A percentile compares a stretch with the other conserved stretches of the same genome.
Evolutionary conservation across 2,888 invertebrate species (phyloP).

Genomic region (Priocnemis perturbator): DNA sequence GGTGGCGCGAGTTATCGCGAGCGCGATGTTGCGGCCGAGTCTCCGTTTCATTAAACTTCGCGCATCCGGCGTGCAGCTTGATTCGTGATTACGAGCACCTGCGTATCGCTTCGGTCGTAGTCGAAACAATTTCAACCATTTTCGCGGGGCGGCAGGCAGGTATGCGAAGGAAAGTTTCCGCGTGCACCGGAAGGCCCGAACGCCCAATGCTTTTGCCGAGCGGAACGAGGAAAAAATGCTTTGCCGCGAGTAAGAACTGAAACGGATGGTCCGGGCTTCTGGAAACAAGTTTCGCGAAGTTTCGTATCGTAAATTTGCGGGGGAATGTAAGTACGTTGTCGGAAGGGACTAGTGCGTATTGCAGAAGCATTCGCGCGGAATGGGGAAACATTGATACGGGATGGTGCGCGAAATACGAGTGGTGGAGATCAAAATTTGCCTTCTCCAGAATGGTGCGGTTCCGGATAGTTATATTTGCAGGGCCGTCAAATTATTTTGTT

Average conservation of each 20-base stretch:
- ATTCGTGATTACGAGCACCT: background rate
- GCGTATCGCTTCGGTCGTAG: background rate
- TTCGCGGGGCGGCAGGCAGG: background rate
- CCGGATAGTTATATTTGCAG: too few relatives aligned
- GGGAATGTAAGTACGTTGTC: too few relatives aligned
- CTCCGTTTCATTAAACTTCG: conserved; percentile 2
- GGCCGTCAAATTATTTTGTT: too few relatives aligned
- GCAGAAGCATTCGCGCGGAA: too few relatives aligned
- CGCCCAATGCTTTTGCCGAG: background rate
- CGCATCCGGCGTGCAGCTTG: background rate
- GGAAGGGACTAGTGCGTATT: too few relatives aligned
- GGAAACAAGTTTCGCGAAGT: too few relatives aligned
- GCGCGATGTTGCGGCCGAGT: background rate
- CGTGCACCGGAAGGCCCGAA: background rate
- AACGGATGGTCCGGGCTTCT: too few relatives aligned
- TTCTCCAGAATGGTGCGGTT: too few relatives aligned
- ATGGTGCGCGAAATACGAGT: too few relatives aligned
- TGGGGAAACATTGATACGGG: too few relatives aligned
- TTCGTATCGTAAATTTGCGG: too few relatives aligned
- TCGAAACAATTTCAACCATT: background rate
- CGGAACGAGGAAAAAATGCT: background rate
- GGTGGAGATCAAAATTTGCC: too few relatives aligned
- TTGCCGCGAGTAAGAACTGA: background rate
- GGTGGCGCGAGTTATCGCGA: conserved; percentile 11
- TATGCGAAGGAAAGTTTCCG: background rate